These are phyloP conservation scores for Melangyna quadrimaculata DNA, from an alignment of 2,888 invertebrate species.

Conservation along the genomic window DNA sequence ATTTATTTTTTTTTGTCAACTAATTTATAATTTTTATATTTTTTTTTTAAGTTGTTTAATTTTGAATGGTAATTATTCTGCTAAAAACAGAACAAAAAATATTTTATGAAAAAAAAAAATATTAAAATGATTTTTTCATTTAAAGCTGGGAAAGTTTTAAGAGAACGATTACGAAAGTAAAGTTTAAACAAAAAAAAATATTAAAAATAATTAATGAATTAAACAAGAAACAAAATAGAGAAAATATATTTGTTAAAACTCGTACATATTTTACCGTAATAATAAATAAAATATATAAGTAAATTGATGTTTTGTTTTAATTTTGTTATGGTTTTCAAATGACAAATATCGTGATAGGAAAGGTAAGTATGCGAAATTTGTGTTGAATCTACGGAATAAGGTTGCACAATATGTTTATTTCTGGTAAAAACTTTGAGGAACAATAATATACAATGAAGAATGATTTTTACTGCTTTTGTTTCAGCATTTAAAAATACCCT, in stretches of 20 bases:
- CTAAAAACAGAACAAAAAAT: constrained; percentile 2
- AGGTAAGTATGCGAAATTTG: no score
- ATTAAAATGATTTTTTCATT: constrained; percentile 34
- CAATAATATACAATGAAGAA: no score
- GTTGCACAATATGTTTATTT: no score
- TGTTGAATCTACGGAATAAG: no score
- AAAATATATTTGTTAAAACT: constrained; percentile 71
- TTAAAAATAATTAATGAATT: constrained; percentile 36
- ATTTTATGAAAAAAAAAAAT: constrained; percentile 24
- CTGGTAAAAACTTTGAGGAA: no score
- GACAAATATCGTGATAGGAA: no score
- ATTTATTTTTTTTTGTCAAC: constrained; percentile 54
- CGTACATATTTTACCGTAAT: constrained; percentile 71
- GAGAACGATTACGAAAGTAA: constrained; percentile 28
- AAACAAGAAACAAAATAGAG: constrained; percentile 59
- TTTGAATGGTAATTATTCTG: constrained; percentile 25
- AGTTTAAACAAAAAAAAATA: constrained; percentile 17
- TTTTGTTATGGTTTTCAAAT: no score
- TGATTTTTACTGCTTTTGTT: no score
- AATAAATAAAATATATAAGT: constrained; percentile 69
- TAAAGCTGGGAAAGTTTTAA: constrained; percentile 30
- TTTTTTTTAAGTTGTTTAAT: constrained; percentile 31
- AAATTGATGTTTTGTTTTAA: constrained; percentile 15
- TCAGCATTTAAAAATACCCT: no score
- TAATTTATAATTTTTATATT: background rate